Percentiles rank a stretch among this genome's conserved stretches.
Evolutionary conservation across 2,797 vertebrate genomes (phyloP).

Genomic region (Pseudomugil tenellus): DNA sequence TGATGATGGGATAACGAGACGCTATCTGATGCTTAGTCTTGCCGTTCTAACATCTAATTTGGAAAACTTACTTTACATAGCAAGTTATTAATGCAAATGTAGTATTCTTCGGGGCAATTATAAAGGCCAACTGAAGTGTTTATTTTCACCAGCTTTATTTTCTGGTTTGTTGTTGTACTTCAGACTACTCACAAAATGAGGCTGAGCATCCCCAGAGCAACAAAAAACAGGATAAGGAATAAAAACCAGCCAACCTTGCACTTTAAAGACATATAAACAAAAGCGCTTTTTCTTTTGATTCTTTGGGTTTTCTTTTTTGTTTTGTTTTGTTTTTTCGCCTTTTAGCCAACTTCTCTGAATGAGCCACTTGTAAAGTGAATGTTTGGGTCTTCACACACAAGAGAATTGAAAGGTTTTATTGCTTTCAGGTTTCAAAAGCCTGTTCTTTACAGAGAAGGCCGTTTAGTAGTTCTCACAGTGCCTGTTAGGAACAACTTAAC

Average conservation of each 20-base stretch:
- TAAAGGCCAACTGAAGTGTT: conserved; percentile 2
- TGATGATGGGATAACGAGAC: not conserved
- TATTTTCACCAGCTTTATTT: conserved; percentile 10
- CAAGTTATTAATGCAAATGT: not conserved
- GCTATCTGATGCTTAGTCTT: conserved; percentile 1
- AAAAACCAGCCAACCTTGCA: not conserved
- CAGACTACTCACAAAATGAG: conserved; percentile 3
- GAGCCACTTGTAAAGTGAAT: conserved; percentile 9
- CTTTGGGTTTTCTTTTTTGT: conserved; percentile 9
- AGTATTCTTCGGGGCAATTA: not conserved
- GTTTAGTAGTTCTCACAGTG: too few relatives aligned
- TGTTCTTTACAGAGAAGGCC: conserved; percentile 8
- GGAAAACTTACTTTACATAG: not conserved
- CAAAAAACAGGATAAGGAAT: not conserved
- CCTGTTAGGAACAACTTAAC: not conserved
- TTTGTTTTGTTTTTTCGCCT: too few relatives aligned
- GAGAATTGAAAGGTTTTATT: conserved; percentile 8
- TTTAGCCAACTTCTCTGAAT: conserved; percentile 3
- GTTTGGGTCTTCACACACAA: conserved; percentile 28
- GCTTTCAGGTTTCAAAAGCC: conserved; percentile 27
- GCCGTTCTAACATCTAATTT: conserved; percentile 4
- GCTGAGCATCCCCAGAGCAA: not conserved
- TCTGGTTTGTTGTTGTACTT: not conserved
- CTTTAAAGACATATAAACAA: conserved; percentile 2
- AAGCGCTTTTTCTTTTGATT: not conserved